Evolutionary conservation across 1,140 invertebrate species (phyloP), one percentile per base, ranked within the genome.

Genomic region (Prorops nasuta): DNA sequence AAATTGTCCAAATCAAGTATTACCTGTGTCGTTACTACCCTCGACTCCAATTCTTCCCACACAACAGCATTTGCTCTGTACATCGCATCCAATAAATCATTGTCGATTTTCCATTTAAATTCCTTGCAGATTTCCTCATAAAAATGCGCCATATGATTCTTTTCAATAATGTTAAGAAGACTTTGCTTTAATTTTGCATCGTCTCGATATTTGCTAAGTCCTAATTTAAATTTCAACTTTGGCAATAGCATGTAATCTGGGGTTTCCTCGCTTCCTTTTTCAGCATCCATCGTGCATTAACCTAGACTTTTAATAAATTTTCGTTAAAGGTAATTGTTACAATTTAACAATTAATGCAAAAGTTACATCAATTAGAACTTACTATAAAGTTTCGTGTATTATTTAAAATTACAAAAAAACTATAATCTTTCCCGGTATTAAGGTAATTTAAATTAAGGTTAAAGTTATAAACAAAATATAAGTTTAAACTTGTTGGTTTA

Each of bases 141-240:
- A 64, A 86, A 88, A 15, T 84, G 85, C 15, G 84, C 84, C 89
- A 91, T 90, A 65, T 76, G 48, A 12, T 47, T 46, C 3, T 35
- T 17, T 9, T 20, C 51, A 32, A 60, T 31, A 14, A 59, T 56
- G 37, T 51, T 54, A 6, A 71, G 28, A 2, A 71, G 49, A 34
- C 63, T 45, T 8, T 63, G 56, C 40, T 56, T 66, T 6, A 71
- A 32, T 6, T 58, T 49, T 2, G 51, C 47, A 15, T 73, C 60
- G 17, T 64, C 46, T 41, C 41, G 50, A 19, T 56, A 54, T 34
- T 69, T 63, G 2, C 44, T 42, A 2, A 73, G 36, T 18, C 51
- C 50, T n/a, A 73, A 40, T 37, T 63, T 57, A 45, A 73, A 73
- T 31, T 63, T 57, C 3, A 61, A 53, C 14, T 70, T 63, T 2